A percentile compares a stretch with the other conserved stretches of the same genome.
phyloP scores from a whole-genome alignment of 1,140 invertebrate species.

The Lepidurus apus region DNA sequence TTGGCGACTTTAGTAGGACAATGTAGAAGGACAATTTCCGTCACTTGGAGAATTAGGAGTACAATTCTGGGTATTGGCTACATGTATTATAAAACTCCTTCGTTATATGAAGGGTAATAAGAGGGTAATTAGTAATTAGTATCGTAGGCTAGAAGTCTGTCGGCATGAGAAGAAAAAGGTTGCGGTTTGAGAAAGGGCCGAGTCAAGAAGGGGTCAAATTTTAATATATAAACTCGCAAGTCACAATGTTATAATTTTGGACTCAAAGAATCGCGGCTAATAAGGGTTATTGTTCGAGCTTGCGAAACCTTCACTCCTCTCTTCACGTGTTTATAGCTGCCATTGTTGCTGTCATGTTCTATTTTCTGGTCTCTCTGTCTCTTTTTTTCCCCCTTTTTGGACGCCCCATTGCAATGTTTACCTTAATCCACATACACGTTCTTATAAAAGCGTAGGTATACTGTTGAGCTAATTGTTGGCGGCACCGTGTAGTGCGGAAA shows the following conservation, averaged over 20 bases:
- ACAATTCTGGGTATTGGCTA: too few relatives aligned
- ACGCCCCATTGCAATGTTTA: neutral
- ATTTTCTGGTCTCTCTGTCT: neutral
- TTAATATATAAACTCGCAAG: neutral
- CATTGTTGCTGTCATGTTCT: neutral
- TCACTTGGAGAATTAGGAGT: too few relatives aligned
- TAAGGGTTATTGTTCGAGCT: neutral
- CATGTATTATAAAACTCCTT: too few relatives aligned
- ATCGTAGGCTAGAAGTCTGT: too few relatives aligned
- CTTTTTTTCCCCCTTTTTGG: neutral
- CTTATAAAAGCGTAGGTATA: neutral
- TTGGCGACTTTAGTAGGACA: too few relatives aligned
- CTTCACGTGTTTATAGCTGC: neutral
- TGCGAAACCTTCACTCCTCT: neutral
- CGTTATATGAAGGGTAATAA: too few relatives aligned
- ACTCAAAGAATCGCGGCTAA: neutral
- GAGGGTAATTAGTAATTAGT: too few relatives aligned
- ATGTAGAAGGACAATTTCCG: too few relatives aligned
- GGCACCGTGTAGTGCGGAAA: constrained; percentile 4
- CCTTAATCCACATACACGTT: neutral
- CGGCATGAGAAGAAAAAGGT: too few relatives aligned
- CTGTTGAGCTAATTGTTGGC: constrained; percentile 12
- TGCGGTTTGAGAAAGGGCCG: neutral
- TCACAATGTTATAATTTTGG: neutral
- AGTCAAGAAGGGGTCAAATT: neutral